phyloP scores from a whole-genome alignment of 2,113 vertebrate species.

The Poeciliopsis retropinna region DNA sequence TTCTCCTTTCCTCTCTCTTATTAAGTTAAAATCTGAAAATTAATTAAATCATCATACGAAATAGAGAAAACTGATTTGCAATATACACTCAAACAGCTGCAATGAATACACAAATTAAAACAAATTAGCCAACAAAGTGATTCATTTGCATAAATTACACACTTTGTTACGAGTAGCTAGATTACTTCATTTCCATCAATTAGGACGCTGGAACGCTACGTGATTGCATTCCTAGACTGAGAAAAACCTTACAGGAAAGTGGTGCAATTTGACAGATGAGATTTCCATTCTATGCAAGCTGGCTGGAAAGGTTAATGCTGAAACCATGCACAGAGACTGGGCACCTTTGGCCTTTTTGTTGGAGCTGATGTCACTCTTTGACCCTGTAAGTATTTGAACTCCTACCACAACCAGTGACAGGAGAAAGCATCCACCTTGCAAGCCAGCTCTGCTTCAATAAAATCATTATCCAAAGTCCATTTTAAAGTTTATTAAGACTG shows the following conservation, averaged over 20 bases:
- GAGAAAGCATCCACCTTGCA: neutral
- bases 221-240: slow-evolving; percentile 82
- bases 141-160: slow-evolving; percentile 87
- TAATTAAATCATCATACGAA: slow-evolving; percentile 61
- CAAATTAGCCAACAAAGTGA: slow-evolving; percentile 84
- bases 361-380: slow-evolving; percentile 48
- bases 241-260: slow-evolving; percentile 68
- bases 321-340: slow-evolving; percentile 61
- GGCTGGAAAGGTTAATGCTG: slow-evolving; percentile 68
- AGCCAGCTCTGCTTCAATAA: neutral
- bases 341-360: slow-evolving; percentile 72
- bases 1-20: slow-evolving; percentile 65
- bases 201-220: slow-evolving; percentile 77
- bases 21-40: slow-evolving; percentile 70
- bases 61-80: slow-evolving; percentile 61
- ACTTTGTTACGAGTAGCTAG: slow-evolving; percentile 77
- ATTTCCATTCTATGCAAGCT: slow-evolving; percentile 34
- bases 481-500: neutral
- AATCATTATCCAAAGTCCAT: neutral
- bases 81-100: slow-evolving; percentile 71
- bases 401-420: slow-evolving; percentile 30
- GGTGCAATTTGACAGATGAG: slow-evolving; percentile 56
- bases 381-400: slow-evolving; percentile 51
- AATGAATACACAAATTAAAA: slow-evolving; percentile 80
- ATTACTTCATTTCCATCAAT: slow-evolving; percentile 83